Percentiles rank a stretch among this genome's conserved stretches.
Evolutionary conservation across 2,797 vertebrate species (phyloP).

Genomic region (Furcifer pardalis): DNA sequence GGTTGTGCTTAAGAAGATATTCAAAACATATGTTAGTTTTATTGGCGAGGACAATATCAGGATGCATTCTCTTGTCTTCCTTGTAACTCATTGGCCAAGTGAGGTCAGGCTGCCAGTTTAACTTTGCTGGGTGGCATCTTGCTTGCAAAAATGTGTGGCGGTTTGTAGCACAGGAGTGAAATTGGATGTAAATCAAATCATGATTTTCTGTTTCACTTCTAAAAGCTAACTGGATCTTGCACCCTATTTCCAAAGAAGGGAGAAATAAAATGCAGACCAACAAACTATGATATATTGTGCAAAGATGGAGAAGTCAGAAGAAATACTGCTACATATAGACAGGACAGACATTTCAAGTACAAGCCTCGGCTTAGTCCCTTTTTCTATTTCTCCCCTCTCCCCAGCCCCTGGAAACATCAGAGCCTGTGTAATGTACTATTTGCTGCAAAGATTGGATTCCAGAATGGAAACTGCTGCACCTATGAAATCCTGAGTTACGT

Average conservation of each 20-base stretch:
- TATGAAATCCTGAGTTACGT: not conserved
- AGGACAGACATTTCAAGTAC: not conserved
- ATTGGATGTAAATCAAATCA: not conserved
- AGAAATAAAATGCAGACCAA: not conserved
- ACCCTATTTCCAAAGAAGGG: not conserved
- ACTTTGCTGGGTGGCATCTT: not conserved
- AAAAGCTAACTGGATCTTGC: not conserved
- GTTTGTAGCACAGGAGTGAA: not conserved
- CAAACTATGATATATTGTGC: not conserved
- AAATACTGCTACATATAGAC: not conserved
- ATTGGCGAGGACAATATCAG: slow-evolving; percentile 11
- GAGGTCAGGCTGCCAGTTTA: not conserved
- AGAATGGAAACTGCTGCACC: not conserved
- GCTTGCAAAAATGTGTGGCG: not conserved
- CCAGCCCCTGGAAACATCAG: too few relatives aligned
- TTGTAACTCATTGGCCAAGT: slow-evolving; percentile 1
- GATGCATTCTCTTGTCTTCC: not conserved
- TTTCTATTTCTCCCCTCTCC: not conserved
- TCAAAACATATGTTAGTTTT: slow-evolving; percentile 36
- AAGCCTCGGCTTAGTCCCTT: not conserved
- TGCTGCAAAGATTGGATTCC: not conserved
- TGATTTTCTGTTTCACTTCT: not conserved
- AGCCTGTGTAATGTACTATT: not conserved
- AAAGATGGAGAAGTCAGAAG: not conserved
- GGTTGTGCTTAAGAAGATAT: slow-evolving; percentile 18